Evolutionary conservation across 2,113 vertebrate species (phyloP).

Genomic region (Otis tarda): DNA sequence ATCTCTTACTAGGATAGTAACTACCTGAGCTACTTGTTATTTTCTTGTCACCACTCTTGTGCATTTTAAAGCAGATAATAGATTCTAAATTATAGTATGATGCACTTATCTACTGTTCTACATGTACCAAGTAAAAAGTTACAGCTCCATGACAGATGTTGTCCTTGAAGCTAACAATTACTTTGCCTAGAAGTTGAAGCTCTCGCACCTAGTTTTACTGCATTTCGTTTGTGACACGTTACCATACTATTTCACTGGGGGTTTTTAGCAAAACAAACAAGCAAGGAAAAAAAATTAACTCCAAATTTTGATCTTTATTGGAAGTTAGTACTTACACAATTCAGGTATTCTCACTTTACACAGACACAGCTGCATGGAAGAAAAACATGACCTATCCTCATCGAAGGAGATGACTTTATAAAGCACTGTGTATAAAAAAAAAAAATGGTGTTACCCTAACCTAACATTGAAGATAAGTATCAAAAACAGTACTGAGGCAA

Average conservation of each 20-base stretch:
- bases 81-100: neutral
- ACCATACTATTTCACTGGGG: neutral
- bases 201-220: neutral
- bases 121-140: neutral
- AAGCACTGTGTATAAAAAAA: neutral
- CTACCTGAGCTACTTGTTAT: neutral
- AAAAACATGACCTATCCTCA: neutral
- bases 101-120: neutral
- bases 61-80: neutral
- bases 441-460: neutral
- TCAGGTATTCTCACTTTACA: neutral
- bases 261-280: neutral
- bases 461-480: neutral
- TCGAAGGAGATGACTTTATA: accelerated
- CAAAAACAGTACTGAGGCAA: neutral
- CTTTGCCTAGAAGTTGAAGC: neutral
- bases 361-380: neutral
- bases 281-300: neutral
- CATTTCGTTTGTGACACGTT: neutral
- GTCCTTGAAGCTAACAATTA: neutral
- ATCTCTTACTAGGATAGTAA: neutral
- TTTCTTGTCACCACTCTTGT: neutral
- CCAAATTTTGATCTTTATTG: neutral
- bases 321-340: neutral
- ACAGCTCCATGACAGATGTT: neutral